Conservation (phyloP, 2,797 vertebrate genomes). For the Hozukius guyotensis region DNA sequence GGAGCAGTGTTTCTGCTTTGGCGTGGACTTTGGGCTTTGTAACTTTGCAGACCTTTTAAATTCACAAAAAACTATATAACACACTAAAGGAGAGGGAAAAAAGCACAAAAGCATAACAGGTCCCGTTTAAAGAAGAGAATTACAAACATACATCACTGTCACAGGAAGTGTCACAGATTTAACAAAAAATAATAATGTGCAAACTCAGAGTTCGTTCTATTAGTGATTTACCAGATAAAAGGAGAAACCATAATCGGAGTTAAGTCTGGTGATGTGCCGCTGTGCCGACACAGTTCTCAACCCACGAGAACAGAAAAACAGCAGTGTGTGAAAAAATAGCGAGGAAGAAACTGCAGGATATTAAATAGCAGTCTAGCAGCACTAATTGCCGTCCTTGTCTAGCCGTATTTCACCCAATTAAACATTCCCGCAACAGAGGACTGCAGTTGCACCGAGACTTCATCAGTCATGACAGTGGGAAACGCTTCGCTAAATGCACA, state of each 20-base stretch:
- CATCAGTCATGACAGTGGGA: background rate
- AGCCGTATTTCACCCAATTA: slow-evolving; percentile 13
- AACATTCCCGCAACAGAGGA: background rate
- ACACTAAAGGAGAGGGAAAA: too few species aligned
- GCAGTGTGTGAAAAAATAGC: background rate
- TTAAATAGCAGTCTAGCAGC: slow-evolving; percentile 8
- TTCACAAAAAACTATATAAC: too few species aligned
- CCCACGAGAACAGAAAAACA: background rate
- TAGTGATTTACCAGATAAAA: background rate
- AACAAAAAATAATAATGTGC: slow-evolving; percentile 1
- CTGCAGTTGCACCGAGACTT: background rate
- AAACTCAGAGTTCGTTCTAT: slow-evolving; percentile 3
- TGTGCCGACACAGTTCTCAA: background rate
- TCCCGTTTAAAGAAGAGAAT: background rate
- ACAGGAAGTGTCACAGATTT: background rate
- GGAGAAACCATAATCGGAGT: background rate
- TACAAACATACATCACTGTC: background rate
- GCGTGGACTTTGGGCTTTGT: accelerated
- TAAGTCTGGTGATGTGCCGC: background rate
- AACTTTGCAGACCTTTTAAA: too few species aligned
- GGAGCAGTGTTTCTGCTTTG: too few species aligned
- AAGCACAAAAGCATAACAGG: too few species aligned
- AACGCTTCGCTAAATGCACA: background rate
- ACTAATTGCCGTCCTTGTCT: background rate
- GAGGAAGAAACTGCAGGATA: background rate